Conservation (phyloP, 1,140 invertebrate genomes). For the Heliothis subflexa region DNA sequence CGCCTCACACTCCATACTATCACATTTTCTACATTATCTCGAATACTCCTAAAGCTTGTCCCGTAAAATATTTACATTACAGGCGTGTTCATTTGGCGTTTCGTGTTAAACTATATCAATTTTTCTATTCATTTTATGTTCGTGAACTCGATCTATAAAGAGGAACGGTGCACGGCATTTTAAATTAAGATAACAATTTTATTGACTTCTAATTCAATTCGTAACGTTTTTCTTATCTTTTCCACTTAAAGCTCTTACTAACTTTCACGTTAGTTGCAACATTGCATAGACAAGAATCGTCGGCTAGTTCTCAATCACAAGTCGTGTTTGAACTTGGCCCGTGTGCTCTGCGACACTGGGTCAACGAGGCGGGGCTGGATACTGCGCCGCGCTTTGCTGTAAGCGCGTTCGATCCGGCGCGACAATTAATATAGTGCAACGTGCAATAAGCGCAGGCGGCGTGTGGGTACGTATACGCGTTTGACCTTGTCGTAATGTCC, state of each 20-base stretch:
- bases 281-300: constrained; percentile 48
- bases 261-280: constrained; percentile 60
- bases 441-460: constrained; percentile 43
- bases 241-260: constrained; percentile 57
- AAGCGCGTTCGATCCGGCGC: constrained; percentile 37
- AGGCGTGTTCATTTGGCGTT: constrained; percentile 45
- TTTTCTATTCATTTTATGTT: constrained; percentile 60
- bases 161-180: constrained; percentile 60
- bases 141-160: constrained; percentile 68
- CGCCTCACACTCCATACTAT: constrained; percentile 41
- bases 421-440: constrained; percentile 57
- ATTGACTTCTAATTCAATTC: constrained; percentile 73
- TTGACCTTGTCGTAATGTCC: constrained; percentile 18
- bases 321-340: constrained; percentile 58
- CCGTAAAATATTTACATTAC: constrained; percentile 41
- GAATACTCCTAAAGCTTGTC: constrained; percentile 6
- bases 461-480: constrained; percentile 12
- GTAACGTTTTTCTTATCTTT: constrained; percentile 62
- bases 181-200: constrained; percentile 79
- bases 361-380: constrained; percentile 53
- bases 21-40: constrained; percentile 14
- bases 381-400: constrained; percentile 42
- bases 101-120: constrained; percentile 50
- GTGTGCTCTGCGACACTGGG: constrained; percentile 51
- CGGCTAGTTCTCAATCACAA: constrained; percentile 44